Percentiles rank a stretch among this genome's conserved stretches.
Evolutionary conservation across 2,797 vertebrate species (phyloP).

Genomic region (Orestias chungarensis): DNA sequence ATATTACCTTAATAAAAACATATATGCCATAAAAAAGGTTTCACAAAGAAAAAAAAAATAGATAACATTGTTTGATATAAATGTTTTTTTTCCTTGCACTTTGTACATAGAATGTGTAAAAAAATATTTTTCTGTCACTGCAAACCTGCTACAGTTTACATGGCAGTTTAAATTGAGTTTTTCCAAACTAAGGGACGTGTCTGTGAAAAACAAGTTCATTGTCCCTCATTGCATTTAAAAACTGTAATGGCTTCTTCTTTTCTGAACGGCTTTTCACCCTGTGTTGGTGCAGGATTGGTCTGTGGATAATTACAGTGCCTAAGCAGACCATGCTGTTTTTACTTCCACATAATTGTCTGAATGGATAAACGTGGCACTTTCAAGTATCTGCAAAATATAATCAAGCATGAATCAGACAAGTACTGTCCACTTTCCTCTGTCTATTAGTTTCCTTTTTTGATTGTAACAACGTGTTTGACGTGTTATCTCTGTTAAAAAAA

Average conservation of each 20-base stretch:
- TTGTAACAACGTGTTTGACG: too few relatives aligned
- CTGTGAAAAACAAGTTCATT: not conserved
- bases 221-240: not conserved
- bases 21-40: not conserved
- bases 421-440: not conserved
- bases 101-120: not conserved
- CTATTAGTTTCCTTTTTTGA: not conserved
- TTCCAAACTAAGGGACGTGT: not conserved
- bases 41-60: too few relatives aligned
- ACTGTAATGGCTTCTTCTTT: not conserved
- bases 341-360: not conserved
- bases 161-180: not conserved
- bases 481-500: too few relatives aligned
- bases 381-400: not conserved
- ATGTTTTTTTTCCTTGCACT: not conserved
- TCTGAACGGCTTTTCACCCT: not conserved
- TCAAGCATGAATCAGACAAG: not conserved
- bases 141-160: too few relatives aligned
- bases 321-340: slow-evolving; percentile 2
- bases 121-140: too few relatives aligned
- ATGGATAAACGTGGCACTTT: not conserved
- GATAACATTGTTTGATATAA: too few relatives aligned
- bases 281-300: not conserved
- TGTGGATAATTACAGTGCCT: slow-evolving; percentile 2
- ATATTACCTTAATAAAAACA: not conserved